Conservation (phyloP, 2,888 invertebrate genomes). For the Linnaemya tessellans region DNA sequence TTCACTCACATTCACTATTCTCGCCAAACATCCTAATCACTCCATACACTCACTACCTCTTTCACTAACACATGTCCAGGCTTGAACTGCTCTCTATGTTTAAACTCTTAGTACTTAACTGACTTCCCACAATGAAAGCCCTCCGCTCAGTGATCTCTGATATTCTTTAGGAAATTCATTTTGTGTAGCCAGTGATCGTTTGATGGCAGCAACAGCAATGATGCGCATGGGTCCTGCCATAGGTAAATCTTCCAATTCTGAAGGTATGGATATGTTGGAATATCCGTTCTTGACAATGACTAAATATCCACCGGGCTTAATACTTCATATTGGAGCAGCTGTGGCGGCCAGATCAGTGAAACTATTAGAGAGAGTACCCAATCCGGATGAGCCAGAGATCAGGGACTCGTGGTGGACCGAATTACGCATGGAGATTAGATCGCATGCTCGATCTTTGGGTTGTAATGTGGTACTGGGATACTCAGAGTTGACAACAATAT, state of each 20-base stretch:
- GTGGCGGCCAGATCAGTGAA: conserved; percentile 94
- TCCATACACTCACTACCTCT: conserved; percentile 44
- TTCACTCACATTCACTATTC: conserved; percentile 40
- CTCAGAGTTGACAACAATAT: conserved; percentile 95
- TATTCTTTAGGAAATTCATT: conserved; percentile 88
- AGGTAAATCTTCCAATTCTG: conserved; percentile 87
- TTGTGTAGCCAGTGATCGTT: conserved; percentile 86
- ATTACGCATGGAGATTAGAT: conserved; percentile 95
- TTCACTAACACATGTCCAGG: conserved; percentile 25
- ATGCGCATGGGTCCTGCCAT: conserved; percentile 85
- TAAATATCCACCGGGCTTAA: conserved; percentile 94
- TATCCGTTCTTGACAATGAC: conserved; percentile 98
- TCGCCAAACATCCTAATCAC: conserved; percentile 39
- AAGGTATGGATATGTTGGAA: conserved; percentile 93
- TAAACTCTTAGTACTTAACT: conserved; percentile 31
- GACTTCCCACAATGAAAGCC: neutral
- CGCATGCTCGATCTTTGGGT: conserved; percentile 95
- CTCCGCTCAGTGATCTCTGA: conserved; percentile 30
- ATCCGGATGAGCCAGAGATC: conserved; percentile 94
- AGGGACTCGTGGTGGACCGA: conserved; percentile 99
- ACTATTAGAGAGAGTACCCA: conserved; percentile 90
- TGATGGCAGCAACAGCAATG: conserved; percentile 85
- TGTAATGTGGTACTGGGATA: conserved; percentile 98
- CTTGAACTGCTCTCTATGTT: conserved; percentile 36
- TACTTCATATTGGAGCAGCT: conserved; percentile 93